These are phyloP conservation scores for Salarias fasciatus DNA, from an alignment of 2,797 vertebrate genomes.

Conservation along the genomic window DNA sequence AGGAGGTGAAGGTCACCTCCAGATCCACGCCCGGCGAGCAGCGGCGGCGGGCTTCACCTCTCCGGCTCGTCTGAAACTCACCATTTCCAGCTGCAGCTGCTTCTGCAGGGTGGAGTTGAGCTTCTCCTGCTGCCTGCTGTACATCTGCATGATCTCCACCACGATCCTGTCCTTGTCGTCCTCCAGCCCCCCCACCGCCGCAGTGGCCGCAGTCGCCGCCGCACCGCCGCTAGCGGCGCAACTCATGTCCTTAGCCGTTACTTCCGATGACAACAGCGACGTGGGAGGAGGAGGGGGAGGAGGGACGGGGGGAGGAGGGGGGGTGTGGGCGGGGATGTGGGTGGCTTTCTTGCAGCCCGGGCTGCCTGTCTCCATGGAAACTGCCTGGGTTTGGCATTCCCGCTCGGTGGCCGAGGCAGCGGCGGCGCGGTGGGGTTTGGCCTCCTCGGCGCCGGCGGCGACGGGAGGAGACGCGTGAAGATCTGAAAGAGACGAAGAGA, in stretches of 20 bases:
- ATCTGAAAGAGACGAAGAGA: constrained; percentile 71
- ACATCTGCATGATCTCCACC: constrained; percentile 97
- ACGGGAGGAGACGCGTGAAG: constrained; percentile 75
- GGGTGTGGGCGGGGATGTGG: constrained; percentile 71
- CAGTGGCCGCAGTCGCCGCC: constrained; percentile 58
- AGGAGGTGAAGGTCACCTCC: constrained; percentile 51
- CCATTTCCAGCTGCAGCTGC: constrained; percentile 96
- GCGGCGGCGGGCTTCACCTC: constrained; percentile 20
- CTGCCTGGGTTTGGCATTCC: constrained; percentile 77
- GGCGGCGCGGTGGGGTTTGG: constrained; percentile 79
- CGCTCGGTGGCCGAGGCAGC: constrained; percentile 62
- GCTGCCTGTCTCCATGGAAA: constrained; percentile 81
- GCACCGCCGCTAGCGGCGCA: constrained; percentile 9
- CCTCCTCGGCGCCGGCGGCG: constrained; percentile 67
- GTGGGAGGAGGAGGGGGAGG: constrained; percentile 36
- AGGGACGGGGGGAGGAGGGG: constrained; percentile 36
- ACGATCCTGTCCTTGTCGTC: constrained; percentile 97
- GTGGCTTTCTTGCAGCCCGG: constrained; percentile 76
- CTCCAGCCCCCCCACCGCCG: constrained; percentile 80
- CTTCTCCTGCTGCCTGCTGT: constrained; percentile 94
- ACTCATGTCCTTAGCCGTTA: constrained; percentile 75
- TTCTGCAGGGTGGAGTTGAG: constrained; percentile 93
- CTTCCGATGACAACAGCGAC: constrained; percentile 59
- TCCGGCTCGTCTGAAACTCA: constrained; percentile 70
- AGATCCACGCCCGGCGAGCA: constrained; percentile 21